A percentile compares a stretch with the other conserved stretches of the same genome.
These are phyloP conservation scores for Macaca fascicularis DNA, from an alignment of 2,113 vertebrate genomes.

Conservation along the genomic window T2T-MFA8v1.1 NC_088381.1:146955001-146955500, in stretches of 20 bases:
- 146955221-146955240: not conserved
- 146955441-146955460: not conserved
- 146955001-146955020: constrained; percentile 1
- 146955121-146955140: not conserved
- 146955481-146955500: not conserved
- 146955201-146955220: not conserved
- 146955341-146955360: not conserved
- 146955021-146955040: not conserved
- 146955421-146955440: not conserved
- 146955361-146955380: not conserved
- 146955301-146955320: not conserved
- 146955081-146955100: not conserved
- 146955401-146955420: not conserved
- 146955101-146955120: not conserved
- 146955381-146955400: not conserved
- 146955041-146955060: not conserved
- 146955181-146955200: not conserved
- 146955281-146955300: not conserved
- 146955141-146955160: not conserved
- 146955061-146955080: not conserved
- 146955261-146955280: not conserved
- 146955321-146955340: not conserved
- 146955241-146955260: not conserved
- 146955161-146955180: not conserved
- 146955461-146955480: not conserved